phyloP scores from a whole-genome alignment of 2,797 vertebrate species.

The Coregonus suidteri region DNA sequence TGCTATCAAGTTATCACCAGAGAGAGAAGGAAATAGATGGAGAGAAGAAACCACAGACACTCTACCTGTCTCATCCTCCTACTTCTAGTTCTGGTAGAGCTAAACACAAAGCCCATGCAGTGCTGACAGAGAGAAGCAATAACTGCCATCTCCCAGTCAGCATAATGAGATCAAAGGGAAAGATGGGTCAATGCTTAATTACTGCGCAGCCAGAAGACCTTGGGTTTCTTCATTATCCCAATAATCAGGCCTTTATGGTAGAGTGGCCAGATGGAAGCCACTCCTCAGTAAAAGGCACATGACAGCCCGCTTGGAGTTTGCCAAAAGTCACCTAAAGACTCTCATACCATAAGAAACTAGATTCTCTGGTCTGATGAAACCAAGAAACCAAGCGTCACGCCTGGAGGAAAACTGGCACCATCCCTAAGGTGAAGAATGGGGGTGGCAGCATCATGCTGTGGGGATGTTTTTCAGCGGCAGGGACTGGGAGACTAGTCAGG shows the following conservation, averaged over 20 bases:
- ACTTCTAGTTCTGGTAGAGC: constrained; percentile 12
- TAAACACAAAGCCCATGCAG: constrained; percentile 10
- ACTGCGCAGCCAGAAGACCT: constrained; percentile 45
- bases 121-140: constrained; percentile 28
- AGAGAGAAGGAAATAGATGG: constrained; percentile 29
- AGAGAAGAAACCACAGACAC: constrained; percentile 24
- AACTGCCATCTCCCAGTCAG: constrained; percentile 40
- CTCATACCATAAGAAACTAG: too few species aligned
- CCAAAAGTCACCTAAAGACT: too few species aligned
- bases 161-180: constrained; percentile 31
- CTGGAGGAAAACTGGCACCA: too few species aligned
- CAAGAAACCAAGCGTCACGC: too few species aligned
- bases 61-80: constrained; percentile 8
- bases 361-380: too few species aligned
- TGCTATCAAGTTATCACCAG: constrained; percentile 40
- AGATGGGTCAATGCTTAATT: constrained; percentile 59
- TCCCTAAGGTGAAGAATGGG: too few species aligned
- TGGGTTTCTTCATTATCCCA: constrained; percentile 42
- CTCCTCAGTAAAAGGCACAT: too few species aligned
- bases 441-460: too few species aligned
- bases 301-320: too few species aligned
- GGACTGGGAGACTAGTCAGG: too few species aligned
- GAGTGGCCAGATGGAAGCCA: too few species aligned
- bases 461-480: too few species aligned
- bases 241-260: constrained; percentile 1